Evolutionary conservation across 2,113 vertebrate species (phyloP), one percentile per base, ranked within the genome.

Genomic region (Glareola pratincola): DNA sequence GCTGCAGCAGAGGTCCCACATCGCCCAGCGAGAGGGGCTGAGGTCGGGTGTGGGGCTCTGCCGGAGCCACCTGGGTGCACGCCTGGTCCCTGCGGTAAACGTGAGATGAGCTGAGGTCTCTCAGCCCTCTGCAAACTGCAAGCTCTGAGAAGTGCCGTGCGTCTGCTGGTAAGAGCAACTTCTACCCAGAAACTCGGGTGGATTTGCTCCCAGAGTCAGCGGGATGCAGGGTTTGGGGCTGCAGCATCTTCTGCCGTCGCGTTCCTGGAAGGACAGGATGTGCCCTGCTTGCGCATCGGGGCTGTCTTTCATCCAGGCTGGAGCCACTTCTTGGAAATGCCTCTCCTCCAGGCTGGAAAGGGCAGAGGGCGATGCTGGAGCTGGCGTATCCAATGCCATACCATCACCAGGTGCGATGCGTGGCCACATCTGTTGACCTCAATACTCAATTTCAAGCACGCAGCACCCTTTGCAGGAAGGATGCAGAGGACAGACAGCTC

Each of bases 11-110:
- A 37, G 17, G 24, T 60, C 21, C 62, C 14, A 11, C 20, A 26
- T 30, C 8, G 16, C 1, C 3, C 39, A 22, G 29, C 37, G 4
- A 60, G 79, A 32, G 12, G 59, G 39, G 14, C 30, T 1, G 0
- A 23, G 8, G 51, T 13, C 0, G 3, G 27, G 13, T 17, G 10
- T 15, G 24, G 39, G 45, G 30, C 32, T 50, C 87, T 84, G 54
- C 0, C 0, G 27, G 18, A 8, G 3, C 47, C 4, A 1, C 19
- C 53, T 77, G 63, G 32, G n/a, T 50, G 8, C 1, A 2, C 1
- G 11, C 45, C 66, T 69, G 50, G 45, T 29, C 45, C 18, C 66
- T 90, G 78, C 67, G 69, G 82, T 92, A 36, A 88, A 75, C 1
- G 29, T 57, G 82, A 94, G 78, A 82, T 36, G 60, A 94, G 51